phyloP scores from a whole-genome alignment of 2,888 invertebrate species.

The Podabrus alpinus region DNA sequence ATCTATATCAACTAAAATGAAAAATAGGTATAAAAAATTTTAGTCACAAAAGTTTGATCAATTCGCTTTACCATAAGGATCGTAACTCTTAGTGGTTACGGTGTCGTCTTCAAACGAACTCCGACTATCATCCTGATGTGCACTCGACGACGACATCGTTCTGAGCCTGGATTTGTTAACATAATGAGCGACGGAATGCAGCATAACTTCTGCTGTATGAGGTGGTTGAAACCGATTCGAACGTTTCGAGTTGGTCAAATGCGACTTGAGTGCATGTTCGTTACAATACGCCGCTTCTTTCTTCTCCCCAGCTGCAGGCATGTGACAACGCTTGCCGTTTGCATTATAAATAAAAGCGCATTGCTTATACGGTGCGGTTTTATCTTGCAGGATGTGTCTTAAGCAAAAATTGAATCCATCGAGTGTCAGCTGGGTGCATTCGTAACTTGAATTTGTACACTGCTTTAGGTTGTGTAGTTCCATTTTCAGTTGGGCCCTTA shows the following conservation, averaged over 20 bases:
- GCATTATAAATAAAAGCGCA: constrained; percentile 72
- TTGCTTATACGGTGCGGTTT: constrained; percentile 80
- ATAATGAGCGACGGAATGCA: constrained; percentile 70
- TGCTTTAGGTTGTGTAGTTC: constrained; percentile 65
- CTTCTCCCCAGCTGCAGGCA: constrained; percentile 75
- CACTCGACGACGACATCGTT: constrained; percentile 39
- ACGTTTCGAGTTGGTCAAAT: constrained; percentile 65
- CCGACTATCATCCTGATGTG: constrained; percentile 46
- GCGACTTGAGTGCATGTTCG: constrained; percentile 70
- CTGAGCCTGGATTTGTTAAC: constrained; percentile 53
- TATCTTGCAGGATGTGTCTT: constrained; percentile 83
- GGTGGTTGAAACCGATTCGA: constrained; percentile 65
- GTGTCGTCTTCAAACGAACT: constrained; percentile 54
- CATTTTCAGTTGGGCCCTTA: constrained; percentile 61
- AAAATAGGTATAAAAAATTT: neutral
- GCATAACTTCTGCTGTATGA: constrained; percentile 68
- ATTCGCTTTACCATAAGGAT: constrained; percentile 63
- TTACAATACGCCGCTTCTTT: constrained; percentile 72
- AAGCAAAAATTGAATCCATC: constrained; percentile 78
- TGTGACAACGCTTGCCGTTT: constrained; percentile 75
- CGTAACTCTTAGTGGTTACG: constrained; percentile 55
- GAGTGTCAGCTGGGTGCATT: constrained; percentile 69
- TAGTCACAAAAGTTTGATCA: neutral
- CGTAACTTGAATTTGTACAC: constrained; percentile 67
- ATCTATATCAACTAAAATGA: constrained; percentile 59